Evolutionary conservation across 2,888 invertebrate species (phyloP).

Genomic region (Phyto melanocephala): DNA sequence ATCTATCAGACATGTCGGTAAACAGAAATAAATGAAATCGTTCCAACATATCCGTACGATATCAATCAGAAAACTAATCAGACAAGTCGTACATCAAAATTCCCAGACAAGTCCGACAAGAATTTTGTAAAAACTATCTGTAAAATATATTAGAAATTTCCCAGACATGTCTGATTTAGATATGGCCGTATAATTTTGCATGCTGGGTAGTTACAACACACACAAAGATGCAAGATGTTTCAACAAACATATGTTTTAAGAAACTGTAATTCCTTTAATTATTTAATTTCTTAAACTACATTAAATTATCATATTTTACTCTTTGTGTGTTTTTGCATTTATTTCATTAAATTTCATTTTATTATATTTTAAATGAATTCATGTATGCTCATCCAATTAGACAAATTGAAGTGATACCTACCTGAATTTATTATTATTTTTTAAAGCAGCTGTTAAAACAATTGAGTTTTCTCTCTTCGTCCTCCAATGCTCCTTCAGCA

Average conservation of each 20-base stretch:
- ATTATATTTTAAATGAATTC: slow-evolving; percentile 30
- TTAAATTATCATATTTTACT: background rate
- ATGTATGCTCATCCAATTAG: slow-evolving; percentile 60
- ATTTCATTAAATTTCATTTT: slow-evolving; percentile 20
- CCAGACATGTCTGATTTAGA: too few relatives aligned
- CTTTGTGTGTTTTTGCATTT: background rate
- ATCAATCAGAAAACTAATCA: too few relatives aligned
- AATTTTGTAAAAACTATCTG: too few relatives aligned
- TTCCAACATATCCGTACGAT: too few relatives aligned
- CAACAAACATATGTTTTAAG: background rate
- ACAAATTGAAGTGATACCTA: slow-evolving; percentile 64
- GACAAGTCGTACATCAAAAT: too few relatives aligned
- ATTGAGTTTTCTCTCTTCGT: slow-evolving; percentile 30
- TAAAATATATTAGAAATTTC: too few relatives aligned
- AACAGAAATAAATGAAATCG: too few relatives aligned
- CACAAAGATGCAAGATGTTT: background rate
- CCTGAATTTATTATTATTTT: slow-evolving; percentile 60
- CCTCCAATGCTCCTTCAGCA: background rate
- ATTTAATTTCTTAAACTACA: background rate
- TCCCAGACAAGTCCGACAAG: too few relatives aligned
- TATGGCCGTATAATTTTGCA: too few relatives aligned
- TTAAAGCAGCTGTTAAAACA: slow-evolving; percentile 63
- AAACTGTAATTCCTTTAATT: background rate
- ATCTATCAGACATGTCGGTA: too few relatives aligned
- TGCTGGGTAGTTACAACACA: too few relatives aligned